Base-by-base conservation (phyloP, 2,113 vertebrate species). In the Eptatretus burgeri region DNA sequence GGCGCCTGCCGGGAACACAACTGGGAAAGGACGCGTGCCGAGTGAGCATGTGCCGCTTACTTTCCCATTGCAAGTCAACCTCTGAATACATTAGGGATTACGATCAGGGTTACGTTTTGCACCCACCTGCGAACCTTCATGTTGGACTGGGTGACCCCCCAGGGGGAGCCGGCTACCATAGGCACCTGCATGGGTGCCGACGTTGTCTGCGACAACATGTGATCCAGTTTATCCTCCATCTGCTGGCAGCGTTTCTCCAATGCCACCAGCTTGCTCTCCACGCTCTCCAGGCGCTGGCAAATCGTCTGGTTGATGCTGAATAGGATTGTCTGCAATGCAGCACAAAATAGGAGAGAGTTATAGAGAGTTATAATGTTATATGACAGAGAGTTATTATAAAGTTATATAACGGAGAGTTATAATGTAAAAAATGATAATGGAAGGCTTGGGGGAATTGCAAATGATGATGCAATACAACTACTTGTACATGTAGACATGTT, bases 61-160 rank as follows among this genome's bases (percentile, higher is more conserved):
- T 41, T 41, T 3, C 3, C 27, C 27, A 41, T 41, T 7, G 7
- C 27, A 7, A 41, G 27, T 41, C 27, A 41, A 41, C 3, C 27
- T 41, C 27, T 41, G 7, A 41, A 41, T 3, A 7, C 7, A 7
- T 41, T 41, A 41, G 27, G 27, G 7, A 7, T 41, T 41, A 41
- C 27, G 7, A 7, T 41, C 27, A 41, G 27, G 3, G 27, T 41
- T 41, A 41, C 27, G 7, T 41, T 41, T 41, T 41, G 27, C 10
- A 19, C 53, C 9, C 16, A 60, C 53, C 53, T 60, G 11, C 53
- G 53, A 60, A 60, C 53, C 19, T 60, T 60, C 53, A 60, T 60
- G 53, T n/a, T 17, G 9, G 53, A 60, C 16, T 60, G 53, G 5
- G 53, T 60, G 53, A 60, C 53, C 16, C 53, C 53, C 53, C 53